Evolutionary conservation across 2,113 vertebrate genomes (phyloP).

Genomic region (Thamnaconus septentrionalis): DNA sequence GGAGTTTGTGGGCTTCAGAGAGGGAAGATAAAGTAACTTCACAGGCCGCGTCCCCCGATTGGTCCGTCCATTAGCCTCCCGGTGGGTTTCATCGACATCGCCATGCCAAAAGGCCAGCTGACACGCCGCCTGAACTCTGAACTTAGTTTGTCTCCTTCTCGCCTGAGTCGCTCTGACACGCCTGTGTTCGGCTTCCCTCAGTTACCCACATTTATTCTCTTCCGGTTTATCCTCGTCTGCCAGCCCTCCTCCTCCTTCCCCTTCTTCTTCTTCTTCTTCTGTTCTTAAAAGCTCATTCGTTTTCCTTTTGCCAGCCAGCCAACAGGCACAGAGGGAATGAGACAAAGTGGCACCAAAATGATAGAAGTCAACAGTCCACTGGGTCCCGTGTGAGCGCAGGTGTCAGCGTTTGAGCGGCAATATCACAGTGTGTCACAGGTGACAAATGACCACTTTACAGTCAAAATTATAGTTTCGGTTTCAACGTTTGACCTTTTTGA

Average conservation of each 20-base stretch:
- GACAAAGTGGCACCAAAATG: slow-evolving; percentile 6
- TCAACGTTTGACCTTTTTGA: too few relatives aligned
- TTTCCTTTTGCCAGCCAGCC: slow-evolving; percentile 1
- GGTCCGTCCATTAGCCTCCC: slow-evolving; percentile 39
- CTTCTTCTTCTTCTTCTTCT: not conserved
- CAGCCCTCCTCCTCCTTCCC: too few relatives aligned
- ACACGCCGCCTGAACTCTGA: slow-evolving; percentile 25
- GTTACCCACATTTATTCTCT: not conserved
- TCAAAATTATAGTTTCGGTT: too few relatives aligned
- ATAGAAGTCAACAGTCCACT: slow-evolving; percentile 3
- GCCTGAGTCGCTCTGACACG: slow-evolving; percentile 8
- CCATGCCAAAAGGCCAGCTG: too few relatives aligned
- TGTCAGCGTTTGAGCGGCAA: too few relatives aligned
- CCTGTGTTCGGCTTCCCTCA: slow-evolving; percentile 17
- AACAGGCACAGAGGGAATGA: not conserved
- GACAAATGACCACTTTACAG: too few relatives aligned
- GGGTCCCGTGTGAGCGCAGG: not conserved
- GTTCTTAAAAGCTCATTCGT: not conserved
- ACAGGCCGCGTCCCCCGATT: slow-evolving; percentile 16
- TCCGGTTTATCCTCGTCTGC: not conserved
- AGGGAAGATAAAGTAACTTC: slow-evolving; percentile 56
- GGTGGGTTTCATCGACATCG: too few relatives aligned
- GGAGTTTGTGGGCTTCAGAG: slow-evolving; percentile 31
- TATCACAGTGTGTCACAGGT: too few relatives aligned
- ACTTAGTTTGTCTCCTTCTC: slow-evolving; percentile 30